These are phyloP conservation scores for Argentina silus DNA, from an alignment of 2,797 vertebrate genomes.

Conservation along the genomic window DNA sequence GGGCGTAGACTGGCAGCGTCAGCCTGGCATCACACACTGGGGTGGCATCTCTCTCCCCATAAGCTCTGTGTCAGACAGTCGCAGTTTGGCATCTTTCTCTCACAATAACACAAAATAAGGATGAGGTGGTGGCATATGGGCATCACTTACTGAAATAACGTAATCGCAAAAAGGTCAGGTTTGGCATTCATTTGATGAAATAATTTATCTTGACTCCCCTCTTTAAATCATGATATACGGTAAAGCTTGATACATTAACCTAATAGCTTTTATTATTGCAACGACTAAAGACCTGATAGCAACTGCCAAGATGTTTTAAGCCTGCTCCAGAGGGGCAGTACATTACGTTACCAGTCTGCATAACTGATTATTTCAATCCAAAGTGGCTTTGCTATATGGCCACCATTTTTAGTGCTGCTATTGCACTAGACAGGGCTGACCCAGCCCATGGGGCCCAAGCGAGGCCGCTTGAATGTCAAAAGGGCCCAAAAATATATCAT, in stretches of 20 bases:
- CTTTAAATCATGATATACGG: too few species aligned
- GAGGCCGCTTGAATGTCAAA: too few species aligned
- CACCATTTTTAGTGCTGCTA: background rate
- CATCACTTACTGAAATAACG: background rate
- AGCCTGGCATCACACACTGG: slow-evolving; percentile 48
- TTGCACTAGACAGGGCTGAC: too few species aligned
- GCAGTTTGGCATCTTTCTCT: slow-evolving; percentile 52
- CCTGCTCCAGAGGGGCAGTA: background rate
- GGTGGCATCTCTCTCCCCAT: slow-evolving; percentile 23
- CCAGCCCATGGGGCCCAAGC: too few species aligned
- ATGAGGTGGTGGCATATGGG: slow-evolving; percentile 42
- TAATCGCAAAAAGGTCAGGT: too few species aligned
- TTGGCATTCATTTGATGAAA: too few species aligned
- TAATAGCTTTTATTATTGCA: background rate
- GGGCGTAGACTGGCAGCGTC: slow-evolving; percentile 66
- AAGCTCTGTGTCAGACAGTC: slow-evolving; percentile 59
- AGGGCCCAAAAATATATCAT: too few species aligned
- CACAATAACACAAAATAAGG: slow-evolving; percentile 44
- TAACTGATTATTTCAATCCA: slow-evolving; percentile 8
- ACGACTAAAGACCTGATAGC: background rate
- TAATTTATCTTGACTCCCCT: too few species aligned
- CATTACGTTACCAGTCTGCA: background rate
- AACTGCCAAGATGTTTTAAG: background rate
- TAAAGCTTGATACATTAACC: background rate
- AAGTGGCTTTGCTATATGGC: background rate